These are phyloP conservation scores for Branchinecta lynchi DNA, from an alignment of 1,140 invertebrate species.

Conservation along the genomic window DNA sequence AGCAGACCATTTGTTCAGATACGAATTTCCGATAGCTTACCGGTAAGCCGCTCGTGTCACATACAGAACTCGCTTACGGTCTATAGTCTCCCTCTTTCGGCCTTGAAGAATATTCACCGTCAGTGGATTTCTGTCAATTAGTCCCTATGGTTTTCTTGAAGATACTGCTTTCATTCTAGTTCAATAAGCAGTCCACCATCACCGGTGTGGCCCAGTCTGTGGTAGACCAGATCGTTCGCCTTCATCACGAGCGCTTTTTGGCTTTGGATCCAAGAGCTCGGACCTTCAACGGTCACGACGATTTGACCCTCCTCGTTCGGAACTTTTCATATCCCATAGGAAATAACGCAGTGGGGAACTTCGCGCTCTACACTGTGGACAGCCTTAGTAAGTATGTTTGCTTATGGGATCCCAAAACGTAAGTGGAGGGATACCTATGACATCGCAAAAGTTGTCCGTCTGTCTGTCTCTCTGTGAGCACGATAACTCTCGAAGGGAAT, in stretches of 20 bases:
- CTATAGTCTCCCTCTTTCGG: background rate
- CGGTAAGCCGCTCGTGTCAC: too few relatives aligned
- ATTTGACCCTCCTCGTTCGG: slow-evolving; percentile 66
- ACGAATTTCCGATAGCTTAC: too few relatives aligned
- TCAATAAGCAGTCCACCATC: slow-evolving; percentile 58
- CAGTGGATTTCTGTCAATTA: too few relatives aligned
- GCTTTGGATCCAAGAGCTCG: slow-evolving; percentile 25
- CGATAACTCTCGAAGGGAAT: too few relatives aligned
- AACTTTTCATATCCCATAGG: slow-evolving; percentile 70
- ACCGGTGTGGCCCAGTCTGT: slow-evolving; percentile 71
- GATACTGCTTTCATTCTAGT: slow-evolving; percentile 38
- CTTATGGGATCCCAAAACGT: too few relatives aligned
- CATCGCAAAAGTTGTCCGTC: too few relatives aligned
- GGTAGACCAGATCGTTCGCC: slow-evolving; percentile 63
- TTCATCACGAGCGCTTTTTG: slow-evolving; percentile 66
- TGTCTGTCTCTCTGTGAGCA: too few relatives aligned
- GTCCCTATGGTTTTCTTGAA: background rate
- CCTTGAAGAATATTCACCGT: slow-evolving; percentile 7
- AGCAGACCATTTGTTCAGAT: too few relatives aligned
- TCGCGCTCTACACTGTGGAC: too few relatives aligned
- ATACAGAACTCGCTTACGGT: slow-evolving; percentile 16
- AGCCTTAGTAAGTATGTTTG: too few relatives aligned
- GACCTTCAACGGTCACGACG: slow-evolving; percentile 43
- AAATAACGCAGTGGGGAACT: slow-evolving; percentile 26
- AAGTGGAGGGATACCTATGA: too few relatives aligned